Evolutionary conservation across 2,888 invertebrate species (phyloP).

Genomic region (Leucoma salicis): DNA sequence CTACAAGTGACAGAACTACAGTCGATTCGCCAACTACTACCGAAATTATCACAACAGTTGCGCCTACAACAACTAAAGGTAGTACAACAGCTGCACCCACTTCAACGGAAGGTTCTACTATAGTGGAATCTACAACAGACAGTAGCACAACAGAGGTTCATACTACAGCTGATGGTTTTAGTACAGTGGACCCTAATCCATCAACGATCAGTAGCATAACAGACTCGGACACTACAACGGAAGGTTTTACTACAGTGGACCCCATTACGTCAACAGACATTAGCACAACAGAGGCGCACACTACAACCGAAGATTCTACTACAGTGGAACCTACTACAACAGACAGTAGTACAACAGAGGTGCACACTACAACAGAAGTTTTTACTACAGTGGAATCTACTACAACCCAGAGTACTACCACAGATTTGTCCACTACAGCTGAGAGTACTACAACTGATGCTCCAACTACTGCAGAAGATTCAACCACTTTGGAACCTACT

Average conservation of each 20-base stretch:
- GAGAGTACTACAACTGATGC: too few relatives aligned
- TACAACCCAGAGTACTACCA: neutral
- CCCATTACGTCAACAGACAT: neutral
- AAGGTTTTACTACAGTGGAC: neutral
- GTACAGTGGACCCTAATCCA: neutral
- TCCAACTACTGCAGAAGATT: neutral
- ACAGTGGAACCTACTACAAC: neutral
- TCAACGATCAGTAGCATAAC: neutral
- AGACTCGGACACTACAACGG: neutral
- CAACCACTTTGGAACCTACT: neutral
- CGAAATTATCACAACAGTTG: too few relatives aligned
- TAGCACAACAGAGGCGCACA: neutral
- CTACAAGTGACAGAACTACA: too few relatives aligned
- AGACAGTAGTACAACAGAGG: neutral
- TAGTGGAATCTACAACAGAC: neutral
- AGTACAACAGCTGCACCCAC: too few relatives aligned
- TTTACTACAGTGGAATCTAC: neutral
- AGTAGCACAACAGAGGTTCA: neutral
- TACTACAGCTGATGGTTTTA: neutral
- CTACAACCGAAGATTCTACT: neutral
- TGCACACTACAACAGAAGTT: neutral
- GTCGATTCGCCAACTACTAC: too few relatives aligned
- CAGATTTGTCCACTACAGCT: too few relatives aligned
- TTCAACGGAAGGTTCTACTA: neutral
- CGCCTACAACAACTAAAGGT: too few relatives aligned